Conservation (phyloP, 1,140 invertebrate genomes). For the Reticulitermes speratus region DNA sequence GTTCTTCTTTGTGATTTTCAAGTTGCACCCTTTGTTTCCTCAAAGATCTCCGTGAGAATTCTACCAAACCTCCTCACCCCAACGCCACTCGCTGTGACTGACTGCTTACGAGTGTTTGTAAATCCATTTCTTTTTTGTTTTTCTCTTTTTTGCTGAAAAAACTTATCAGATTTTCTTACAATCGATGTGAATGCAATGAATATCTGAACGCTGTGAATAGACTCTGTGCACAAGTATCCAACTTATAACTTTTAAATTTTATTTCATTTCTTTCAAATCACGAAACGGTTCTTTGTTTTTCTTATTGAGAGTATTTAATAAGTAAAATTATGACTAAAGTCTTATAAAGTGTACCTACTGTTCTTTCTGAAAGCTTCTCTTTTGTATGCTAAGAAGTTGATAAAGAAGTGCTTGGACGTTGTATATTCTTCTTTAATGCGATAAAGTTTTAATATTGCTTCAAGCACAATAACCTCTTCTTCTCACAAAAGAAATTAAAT, state of each 20-base stretch:
- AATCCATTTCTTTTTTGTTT: background rate
- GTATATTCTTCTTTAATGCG: no score
- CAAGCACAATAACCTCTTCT: no score
- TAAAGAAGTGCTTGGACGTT: no score
- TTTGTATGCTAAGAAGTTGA: background rate
- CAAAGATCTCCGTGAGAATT: background rate
- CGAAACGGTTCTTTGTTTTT: background rate
- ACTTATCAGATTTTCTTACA: slow-evolving; percentile 10
- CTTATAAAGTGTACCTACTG: background rate
- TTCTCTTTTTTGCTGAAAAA: background rate
- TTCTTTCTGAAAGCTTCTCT: background rate
- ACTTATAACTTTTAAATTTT: background rate
- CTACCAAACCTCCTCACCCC: background rate
- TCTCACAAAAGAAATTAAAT: no score
- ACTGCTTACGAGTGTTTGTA: background rate
- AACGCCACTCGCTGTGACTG: background rate
- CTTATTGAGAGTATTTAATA: background rate
- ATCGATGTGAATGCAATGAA: background rate
- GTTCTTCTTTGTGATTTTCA: background rate
- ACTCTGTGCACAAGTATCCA: background rate
- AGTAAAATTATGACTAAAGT: background rate
- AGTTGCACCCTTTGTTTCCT: background rate
- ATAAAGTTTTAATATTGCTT: no score
- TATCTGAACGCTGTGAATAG: background rate
- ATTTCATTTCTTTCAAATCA: background rate